These are phyloP conservation scores for Lutjanus argentimaculatus DNA, from an alignment of 2,797 vertebrate genomes.

Conservation along the genomic window DNA sequence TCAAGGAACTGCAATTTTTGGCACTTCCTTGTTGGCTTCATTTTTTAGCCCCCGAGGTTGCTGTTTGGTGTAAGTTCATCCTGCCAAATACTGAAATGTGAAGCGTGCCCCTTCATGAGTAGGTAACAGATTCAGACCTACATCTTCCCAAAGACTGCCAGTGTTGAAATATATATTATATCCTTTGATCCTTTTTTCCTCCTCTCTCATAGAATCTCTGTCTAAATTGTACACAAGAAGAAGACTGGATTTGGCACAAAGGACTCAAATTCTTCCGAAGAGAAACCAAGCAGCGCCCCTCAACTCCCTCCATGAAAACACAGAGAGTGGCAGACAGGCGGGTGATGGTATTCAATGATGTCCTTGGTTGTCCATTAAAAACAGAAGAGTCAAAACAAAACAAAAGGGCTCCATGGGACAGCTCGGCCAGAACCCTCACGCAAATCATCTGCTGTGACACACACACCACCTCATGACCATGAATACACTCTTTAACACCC, in stretches of 20 bases:
- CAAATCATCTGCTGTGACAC: conserved; percentile 81
- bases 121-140: conserved; percentile 10
- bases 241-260: conserved; percentile 31
- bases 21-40: too few species aligned
- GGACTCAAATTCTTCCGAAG: conserved; percentile 15
- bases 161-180: background rate
- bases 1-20: too few species aligned
- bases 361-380: conserved; percentile 76
- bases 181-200: conserved; percentile 1
- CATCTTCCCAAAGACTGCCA: background rate
- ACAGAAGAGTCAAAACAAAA: conserved; percentile 77
- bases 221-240: conserved; percentile 1
- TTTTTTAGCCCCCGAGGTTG: too few species aligned
- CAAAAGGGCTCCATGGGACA: conserved; percentile 71
- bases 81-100: conserved; percentile 40
- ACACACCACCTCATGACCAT: conserved; percentile 76
- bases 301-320: conserved; percentile 22
- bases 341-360: conserved; percentile 74
- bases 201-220: conserved; percentile 5
- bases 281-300: conserved; percentile 23
- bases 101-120: background rate
- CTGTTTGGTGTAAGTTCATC: conserved; percentile 1
- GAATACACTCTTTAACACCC: conserved; percentile 75
- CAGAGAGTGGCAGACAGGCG: conserved; percentile 47
- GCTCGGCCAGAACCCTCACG: conserved; percentile 74